phyloP scores from a whole-genome alignment of 2,888 invertebrate genomes.

The Cosmorhoe ocellata region DNA sequence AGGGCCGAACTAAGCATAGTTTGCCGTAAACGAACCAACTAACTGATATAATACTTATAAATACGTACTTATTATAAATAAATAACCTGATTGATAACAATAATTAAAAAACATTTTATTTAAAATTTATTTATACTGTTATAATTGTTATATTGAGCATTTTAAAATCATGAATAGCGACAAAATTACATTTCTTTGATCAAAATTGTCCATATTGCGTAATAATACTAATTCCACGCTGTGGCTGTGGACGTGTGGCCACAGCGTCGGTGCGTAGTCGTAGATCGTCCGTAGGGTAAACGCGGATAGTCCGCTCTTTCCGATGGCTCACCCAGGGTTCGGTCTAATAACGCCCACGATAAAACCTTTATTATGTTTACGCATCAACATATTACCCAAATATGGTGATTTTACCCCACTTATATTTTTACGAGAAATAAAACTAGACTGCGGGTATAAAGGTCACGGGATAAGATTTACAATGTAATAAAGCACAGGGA shows the following conservation, averaged over 20 bases:
- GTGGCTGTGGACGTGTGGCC: not conserved
- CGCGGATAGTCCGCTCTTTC: slow-evolving; percentile 10
- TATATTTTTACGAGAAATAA: slow-evolving; percentile 34
- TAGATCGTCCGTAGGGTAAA: slow-evolving; percentile 8
- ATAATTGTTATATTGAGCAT: too few relatives aligned
- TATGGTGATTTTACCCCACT: slow-evolving; percentile 22
- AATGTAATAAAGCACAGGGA: not conserved
- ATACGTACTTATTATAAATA: too few relatives aligned
- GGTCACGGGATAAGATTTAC: slow-evolving; percentile 17
- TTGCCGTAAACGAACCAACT: too few relatives aligned
- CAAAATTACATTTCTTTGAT: too few relatives aligned
- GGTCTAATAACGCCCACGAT: slow-evolving; percentile 19
- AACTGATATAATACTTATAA: too few relatives aligned
- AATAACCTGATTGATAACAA: too few relatives aligned
- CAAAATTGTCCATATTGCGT: too few relatives aligned
- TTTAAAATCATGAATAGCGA: too few relatives aligned
- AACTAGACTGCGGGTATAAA: slow-evolving; percentile 29
- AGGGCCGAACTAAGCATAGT: too few relatives aligned
- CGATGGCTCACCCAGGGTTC: slow-evolving; percentile 1
- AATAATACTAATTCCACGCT: too few relatives aligned
- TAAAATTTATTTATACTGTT: too few relatives aligned
- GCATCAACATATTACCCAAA: slow-evolving; percentile 25
- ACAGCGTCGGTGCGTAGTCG: not conserved
- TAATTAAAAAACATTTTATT: too few relatives aligned
- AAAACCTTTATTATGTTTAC: slow-evolving; percentile 32